Conservation (phyloP, 2,888 invertebrate species). For the Rotaria macrura region DNA sequence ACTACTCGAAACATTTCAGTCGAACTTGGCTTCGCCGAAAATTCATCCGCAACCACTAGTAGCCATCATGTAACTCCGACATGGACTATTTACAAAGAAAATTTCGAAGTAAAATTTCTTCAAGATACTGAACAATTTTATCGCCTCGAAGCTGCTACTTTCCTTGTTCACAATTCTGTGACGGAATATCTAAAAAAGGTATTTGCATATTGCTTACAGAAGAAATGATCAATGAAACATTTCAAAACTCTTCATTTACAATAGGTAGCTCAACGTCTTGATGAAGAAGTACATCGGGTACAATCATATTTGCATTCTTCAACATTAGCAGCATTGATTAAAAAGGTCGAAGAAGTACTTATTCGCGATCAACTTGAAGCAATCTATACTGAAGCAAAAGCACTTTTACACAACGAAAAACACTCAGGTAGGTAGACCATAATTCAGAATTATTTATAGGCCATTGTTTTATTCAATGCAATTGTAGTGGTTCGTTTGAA, state of each 20-base stretch:
- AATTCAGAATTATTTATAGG: no score
- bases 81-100: constrained; percentile 50
- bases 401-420: constrained; percentile 82
- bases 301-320: constrained; percentile 87
- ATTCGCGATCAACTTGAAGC: constrained; percentile 91
- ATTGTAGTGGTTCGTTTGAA: no score
- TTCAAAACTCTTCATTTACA: not conserved
- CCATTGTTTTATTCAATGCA: no score
- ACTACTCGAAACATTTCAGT: constrained; percentile 38
- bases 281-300: constrained; percentile 84
- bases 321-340: constrained; percentile 72
- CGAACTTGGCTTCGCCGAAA: constrained; percentile 69
- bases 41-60: not conserved
- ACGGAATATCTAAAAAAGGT: constrained; percentile 96
- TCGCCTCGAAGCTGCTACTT: constrained; percentile 81
- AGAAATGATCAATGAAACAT: not conserved
- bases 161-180: constrained; percentile 82
- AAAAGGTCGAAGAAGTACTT: constrained; percentile 83
- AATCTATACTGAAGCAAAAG: constrained; percentile 81
- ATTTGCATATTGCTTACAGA: no score
- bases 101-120: constrained; percentile 85
- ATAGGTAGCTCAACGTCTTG: constrained; percentile 68
- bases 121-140: constrained; percentile 91
- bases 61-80: constrained; percentile 39
- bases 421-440: constrained; percentile 57